Percentiles rank a stretch among this genome's conserved stretches.
phyloP scores from a whole-genome alignment of 2,888 invertebrate genomes.

The Anthoptus insignis region DNA sequence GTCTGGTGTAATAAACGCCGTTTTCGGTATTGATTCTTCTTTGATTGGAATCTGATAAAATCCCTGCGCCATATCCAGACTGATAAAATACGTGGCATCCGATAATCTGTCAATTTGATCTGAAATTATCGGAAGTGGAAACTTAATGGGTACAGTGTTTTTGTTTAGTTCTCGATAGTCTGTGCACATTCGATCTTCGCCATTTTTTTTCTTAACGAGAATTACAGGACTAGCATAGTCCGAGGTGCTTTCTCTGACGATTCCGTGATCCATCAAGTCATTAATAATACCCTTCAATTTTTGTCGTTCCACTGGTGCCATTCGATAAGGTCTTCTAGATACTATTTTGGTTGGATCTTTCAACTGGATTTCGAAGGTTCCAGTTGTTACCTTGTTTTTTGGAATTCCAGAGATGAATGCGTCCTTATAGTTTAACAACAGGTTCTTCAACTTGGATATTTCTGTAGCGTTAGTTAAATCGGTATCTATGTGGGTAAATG shows the following conservation, averaged over 20 bases:
- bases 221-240: constrained; percentile 35
- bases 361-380: constrained; percentile 28
- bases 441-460: not conserved
- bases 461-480: not conserved
- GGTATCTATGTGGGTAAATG: constrained; percentile 2
- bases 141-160: constrained; percentile 33
- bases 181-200: not conserved
- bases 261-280: constrained; percentile 20
- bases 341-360: constrained; percentile 30
- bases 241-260: constrained; percentile 33
- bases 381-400: constrained; percentile 30
- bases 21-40: constrained; percentile 37
- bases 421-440: not conserved
- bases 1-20: constrained; percentile 22
- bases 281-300: constrained; percentile 21
- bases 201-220: constrained; percentile 35
- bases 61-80: constrained; percentile 46
- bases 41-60: constrained; percentile 46
- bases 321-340: constrained; percentile 31
- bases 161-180: constrained; percentile 21
- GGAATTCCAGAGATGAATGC: constrained; percentile 29
- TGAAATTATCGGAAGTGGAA: constrained; percentile 44
- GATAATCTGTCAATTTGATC: constrained; percentile 29
- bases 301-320: constrained; percentile 23
- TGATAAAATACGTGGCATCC: constrained; percentile 41